phyloP scores from a whole-genome alignment of 2,113 vertebrate genomes.

The Noturus placidus region DNA sequence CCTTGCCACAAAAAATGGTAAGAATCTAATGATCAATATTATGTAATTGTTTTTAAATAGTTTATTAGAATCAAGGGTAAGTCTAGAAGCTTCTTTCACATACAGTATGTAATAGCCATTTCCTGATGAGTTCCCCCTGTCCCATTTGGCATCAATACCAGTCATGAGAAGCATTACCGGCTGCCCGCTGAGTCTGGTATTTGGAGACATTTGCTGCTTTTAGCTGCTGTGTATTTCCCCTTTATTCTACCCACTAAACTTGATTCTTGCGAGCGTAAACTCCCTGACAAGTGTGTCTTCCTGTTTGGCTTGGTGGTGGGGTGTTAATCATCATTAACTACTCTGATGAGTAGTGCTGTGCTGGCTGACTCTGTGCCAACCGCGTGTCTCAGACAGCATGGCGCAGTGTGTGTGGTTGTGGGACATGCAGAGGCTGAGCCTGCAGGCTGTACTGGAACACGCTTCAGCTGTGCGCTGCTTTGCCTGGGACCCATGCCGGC shows the following conservation, averaged over 20 bases:
- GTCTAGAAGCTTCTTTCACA: not conserved
- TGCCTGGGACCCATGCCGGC: slow-evolving; percentile 85
- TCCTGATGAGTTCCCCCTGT: slow-evolving; percentile 17
- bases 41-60: not conserved
- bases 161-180: slow-evolving; percentile 30
- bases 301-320: slow-evolving; percentile 1
- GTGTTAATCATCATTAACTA: slow-evolving; percentile 36
- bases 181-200: slow-evolving; percentile 16
- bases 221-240: slow-evolving; percentile 45
- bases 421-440: slow-evolving; percentile 84
- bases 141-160: slow-evolving; percentile 34
- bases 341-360: slow-evolving; percentile 26
- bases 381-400: slow-evolving; percentile 78
- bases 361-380: slow-evolving; percentile 36
- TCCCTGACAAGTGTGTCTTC: slow-evolving; percentile 38
- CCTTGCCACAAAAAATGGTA: slow-evolving; percentile 90
- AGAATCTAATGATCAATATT: not conserved
- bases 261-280: slow-evolving; percentile 23
- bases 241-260: slow-evolving; percentile 36
- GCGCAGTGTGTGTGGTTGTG: slow-evolving; percentile 88
- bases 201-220: slow-evolving; percentile 46
- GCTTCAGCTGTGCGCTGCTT: slow-evolving; percentile 78
- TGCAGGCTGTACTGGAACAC: slow-evolving; percentile 84
- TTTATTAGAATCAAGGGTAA: not conserved
- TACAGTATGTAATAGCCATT: not conserved